A percentile compares a stretch with the other conserved stretches of the same genome.
Conservation (phyloP, 2,113 vertebrate genomes). For the Oplegnathus fasciatus region DNA sequence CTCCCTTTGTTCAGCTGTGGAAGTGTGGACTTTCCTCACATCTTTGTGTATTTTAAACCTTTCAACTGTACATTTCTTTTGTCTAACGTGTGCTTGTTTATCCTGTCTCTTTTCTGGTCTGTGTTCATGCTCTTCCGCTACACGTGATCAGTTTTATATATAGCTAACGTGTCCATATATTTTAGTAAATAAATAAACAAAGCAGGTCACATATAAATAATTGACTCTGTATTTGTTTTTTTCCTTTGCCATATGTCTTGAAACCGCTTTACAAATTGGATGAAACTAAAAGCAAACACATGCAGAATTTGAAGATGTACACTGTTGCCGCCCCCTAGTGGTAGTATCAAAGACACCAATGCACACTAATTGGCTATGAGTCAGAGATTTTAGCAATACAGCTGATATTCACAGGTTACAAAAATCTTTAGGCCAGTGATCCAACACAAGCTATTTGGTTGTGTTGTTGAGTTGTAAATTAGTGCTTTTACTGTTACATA, state of each 20-base stretch:
- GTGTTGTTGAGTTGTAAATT: not conserved
- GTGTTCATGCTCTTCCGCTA: not conserved
- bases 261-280: not conserved
- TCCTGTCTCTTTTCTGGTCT: not conserved
- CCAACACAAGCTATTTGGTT: not conserved
- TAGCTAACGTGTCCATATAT: constrained; percentile 25
- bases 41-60: constrained; percentile 18
- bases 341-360: too few relatives aligned
- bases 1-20: not conserved
- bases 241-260: too few relatives aligned
- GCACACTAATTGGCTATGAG: not conserved
- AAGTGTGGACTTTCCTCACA: constrained; percentile 2
- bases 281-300: not conserved
- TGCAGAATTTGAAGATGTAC: not conserved
- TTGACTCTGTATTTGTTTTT: not conserved
- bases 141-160: constrained; percentile 3
- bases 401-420: not conserved
- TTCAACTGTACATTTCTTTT: constrained; percentile 20
- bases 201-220: not conserved
- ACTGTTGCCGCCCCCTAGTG: not conserved
- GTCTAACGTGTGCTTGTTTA: not conserved
- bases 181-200: constrained; percentile 78
- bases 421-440: not conserved
- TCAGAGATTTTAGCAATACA: not conserved
- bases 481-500: not conserved